These are phyloP conservation scores for Oncorhynchus kisutch DNA, from an alignment of 2,113 vertebrate species.

Conservation along the genomic window DNA sequence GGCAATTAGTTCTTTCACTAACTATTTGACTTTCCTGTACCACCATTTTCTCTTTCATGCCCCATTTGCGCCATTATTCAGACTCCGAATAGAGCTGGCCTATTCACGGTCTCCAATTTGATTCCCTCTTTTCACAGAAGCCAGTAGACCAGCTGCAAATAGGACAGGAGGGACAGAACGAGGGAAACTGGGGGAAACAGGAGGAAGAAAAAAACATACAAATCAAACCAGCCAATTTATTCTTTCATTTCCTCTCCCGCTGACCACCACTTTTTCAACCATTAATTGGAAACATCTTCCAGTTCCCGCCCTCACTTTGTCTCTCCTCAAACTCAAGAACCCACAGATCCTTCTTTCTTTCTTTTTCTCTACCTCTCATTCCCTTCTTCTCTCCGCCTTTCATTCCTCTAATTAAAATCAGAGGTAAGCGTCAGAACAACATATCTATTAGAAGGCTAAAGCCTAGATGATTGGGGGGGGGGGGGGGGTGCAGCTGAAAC, in stretches of 20 bases:
- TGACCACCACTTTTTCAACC: constrained; percentile 32
- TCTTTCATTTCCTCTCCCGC: constrained; percentile 61
- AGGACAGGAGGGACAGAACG: constrained; percentile 21
- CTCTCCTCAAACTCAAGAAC: constrained; percentile 39
- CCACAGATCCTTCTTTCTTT: constrained; percentile 22
- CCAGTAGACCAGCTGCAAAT: constrained; percentile 15
- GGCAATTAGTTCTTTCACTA: constrained; percentile 48
- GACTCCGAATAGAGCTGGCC: constrained; percentile 7
- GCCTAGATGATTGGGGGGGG: constrained; percentile 6
- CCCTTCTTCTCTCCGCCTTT: constrained; percentile 3
- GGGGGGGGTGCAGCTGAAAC: constrained; percentile 53
- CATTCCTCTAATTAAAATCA: constrained; percentile 36
- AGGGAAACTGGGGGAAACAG: not conserved
- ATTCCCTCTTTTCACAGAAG: constrained; percentile 23
- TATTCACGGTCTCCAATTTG: too few species aligned
- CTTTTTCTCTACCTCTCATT: constrained; percentile 30
- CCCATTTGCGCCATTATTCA: constrained; percentile 34
- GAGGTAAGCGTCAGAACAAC: constrained; percentile 33
- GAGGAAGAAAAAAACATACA: constrained; percentile 30
- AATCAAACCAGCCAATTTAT: constrained; percentile 63
- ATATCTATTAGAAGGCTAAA: constrained; percentile 32
- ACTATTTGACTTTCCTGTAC: constrained; percentile 44
- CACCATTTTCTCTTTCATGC: constrained; percentile 43
- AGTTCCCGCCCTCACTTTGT: constrained; percentile 24
- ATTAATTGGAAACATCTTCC: constrained; percentile 63